Conservation (phyloP, 2,797 vertebrate species). For the Anabas testudineus region DNA sequence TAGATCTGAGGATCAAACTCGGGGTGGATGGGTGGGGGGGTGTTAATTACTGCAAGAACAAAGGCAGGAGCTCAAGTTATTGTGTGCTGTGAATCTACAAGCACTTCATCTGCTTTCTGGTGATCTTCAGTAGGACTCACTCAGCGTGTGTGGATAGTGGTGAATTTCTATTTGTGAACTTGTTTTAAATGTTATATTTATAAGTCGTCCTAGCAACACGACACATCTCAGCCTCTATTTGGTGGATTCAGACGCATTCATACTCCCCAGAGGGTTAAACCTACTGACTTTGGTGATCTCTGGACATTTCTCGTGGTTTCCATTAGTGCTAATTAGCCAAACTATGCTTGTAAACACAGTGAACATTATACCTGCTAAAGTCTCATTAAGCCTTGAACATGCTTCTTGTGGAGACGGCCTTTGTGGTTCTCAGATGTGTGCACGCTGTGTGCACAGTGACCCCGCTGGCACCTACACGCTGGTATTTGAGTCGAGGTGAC, state of each 20-base stretch:
- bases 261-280: background rate
- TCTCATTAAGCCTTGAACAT: background rate
- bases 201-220: background rate
- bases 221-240: too few relatives aligned
- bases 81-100: conserved; percentile 66
- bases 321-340: background rate
- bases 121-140: conserved; percentile 46
- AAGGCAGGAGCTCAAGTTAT: conserved; percentile 69
- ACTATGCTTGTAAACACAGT: background rate
- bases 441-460: too few relatives aligned
- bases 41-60: conserved; percentile 79
- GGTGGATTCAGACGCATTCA: background rate
- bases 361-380: background rate
- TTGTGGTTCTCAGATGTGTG: background rate
- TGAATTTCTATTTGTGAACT: conserved; percentile 19
- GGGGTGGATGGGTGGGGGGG: too few relatives aligned
- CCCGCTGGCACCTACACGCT: too few relatives aligned
- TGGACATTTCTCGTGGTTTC: background rate
- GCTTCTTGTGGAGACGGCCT: background rate
- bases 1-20: conserved; percentile 79
- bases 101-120: conserved; percentile 67
- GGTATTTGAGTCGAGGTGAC: too few relatives aligned
- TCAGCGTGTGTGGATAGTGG: conserved; percentile 23
- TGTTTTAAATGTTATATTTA: conserved; percentile 7
- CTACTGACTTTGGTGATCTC: background rate